Evolutionary conservation across 2,888 invertebrate species (phyloP).

Genomic region (Pantelozetes paolii): DNA sequence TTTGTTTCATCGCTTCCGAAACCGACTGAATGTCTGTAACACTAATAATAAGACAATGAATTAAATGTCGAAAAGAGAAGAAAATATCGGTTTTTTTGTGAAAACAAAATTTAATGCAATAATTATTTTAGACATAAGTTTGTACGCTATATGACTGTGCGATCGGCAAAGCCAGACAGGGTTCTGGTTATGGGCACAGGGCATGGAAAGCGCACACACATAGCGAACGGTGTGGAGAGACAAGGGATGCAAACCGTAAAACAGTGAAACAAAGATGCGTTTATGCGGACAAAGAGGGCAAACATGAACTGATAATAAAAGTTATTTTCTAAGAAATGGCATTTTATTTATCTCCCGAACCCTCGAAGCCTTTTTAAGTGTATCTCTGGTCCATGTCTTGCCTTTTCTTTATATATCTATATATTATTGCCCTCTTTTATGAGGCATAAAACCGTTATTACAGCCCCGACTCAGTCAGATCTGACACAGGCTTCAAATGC

Average conservation of each 20-base stretch:
- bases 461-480: background rate
- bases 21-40: background rate
- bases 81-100: background rate
- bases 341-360: constrained; percentile 27
- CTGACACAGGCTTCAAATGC: constrained; percentile 8
- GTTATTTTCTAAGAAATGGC: constrained; percentile 30
- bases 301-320: constrained; percentile 12
- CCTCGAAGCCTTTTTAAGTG: constrained; percentile 20
- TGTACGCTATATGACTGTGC: background rate
- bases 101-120: constrained; percentile 16
- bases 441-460: constrained; percentile 37
- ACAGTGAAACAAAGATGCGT: constrained; percentile 26
- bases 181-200: background rate
- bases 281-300: constrained; percentile 23
- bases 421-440: constrained; percentile 33
- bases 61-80: background rate
- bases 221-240: background rate
- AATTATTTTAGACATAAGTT: constrained; percentile 31
- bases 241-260: background rate
- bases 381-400: background rate
- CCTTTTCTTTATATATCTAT: constrained; percentile 29
- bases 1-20: constrained; percentile 12
- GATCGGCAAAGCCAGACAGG: background rate
- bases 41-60: constrained; percentile 19
- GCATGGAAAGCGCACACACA: background rate